Base-by-base conservation (phyloP, 2,113 vertebrate species). In the Vulpes ferrilata region DNA sequence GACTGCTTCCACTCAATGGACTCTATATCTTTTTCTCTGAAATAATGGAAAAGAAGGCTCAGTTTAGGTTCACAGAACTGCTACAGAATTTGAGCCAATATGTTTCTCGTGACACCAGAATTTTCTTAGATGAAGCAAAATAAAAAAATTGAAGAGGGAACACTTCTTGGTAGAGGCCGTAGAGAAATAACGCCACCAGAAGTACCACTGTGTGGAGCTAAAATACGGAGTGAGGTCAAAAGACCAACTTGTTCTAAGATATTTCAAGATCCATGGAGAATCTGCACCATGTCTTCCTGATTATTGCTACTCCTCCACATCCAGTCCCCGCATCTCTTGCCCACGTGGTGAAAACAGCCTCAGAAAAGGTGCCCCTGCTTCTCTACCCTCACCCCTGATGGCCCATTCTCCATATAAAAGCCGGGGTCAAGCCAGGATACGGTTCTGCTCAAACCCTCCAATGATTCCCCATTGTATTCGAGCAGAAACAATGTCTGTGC, bases 201-300 rank as follows among this genome's bases (percentile, higher is more conserved):
- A 86, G 16, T 73, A 71, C 22, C 30, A 67, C 11, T 76, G 9
- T 38, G 55, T 60, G 8, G 16, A 57, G 81, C n/a, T 89, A 88
- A 90, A 82, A 82, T 88, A 76, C 4, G 90, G n/a, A 90, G 22
- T 79, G 48, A 86, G 43, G 59, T 43, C 82, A 60, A 93, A 92
- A 96, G 57, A 76, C 27, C 65, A 67, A 64, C 32, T 65, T 48
- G 95, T 85, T 32, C 73, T 90, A 69, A 60, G 51, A 35, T 27
- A 27, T 71, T 91, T 93, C 7, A 25, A 83, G 94, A 82, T 74
- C 19, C 20, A 71, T 81, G 30, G 82, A 67, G 35, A 81, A 82
- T 73, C 10, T 73, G 76, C 43, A 83, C 32, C 27, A 53, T 32
- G 57, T 62, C 51, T 89, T 57, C 64, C n/a, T 73, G 62, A 83